Conservation (phyloP, 2,113 vertebrate genomes). For the Onychorhynchus coronatus region DNA sequence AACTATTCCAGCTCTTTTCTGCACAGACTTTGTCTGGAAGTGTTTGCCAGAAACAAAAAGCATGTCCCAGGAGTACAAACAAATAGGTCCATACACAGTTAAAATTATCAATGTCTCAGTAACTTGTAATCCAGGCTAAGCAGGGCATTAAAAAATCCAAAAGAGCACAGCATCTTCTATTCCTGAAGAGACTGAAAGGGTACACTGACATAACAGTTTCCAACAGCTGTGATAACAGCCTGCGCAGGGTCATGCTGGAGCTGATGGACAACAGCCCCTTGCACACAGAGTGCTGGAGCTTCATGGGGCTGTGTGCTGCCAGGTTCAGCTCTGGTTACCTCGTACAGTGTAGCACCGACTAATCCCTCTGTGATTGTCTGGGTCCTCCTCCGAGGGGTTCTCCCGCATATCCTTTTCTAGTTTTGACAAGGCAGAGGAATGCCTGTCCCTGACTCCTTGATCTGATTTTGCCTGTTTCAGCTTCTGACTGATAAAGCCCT, state of each 20-base stretch:
- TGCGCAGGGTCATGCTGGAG: background rate
- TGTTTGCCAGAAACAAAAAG: background rate
- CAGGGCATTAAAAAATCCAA: constrained; percentile 11
- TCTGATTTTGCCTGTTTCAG: background rate
- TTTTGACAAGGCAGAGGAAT: constrained; percentile 23
- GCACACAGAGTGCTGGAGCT: background rate
- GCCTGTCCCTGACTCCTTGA: background rate
- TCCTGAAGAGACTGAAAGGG: constrained; percentile 52
- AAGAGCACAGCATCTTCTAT: constrained; percentile 47
- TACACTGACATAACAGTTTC: constrained; percentile 67
- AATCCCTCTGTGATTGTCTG: background rate
- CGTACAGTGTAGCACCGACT: background rate
- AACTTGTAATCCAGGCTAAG: constrained; percentile 40
- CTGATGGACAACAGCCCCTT: constrained; percentile 60
- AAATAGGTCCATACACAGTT: background rate
- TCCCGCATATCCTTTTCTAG: constrained; percentile 32
- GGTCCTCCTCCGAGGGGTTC: background rate
- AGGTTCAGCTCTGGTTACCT: constrained; percentile 7
- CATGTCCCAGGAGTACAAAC: background rate
- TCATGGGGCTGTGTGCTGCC: background rate
- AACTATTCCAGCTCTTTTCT: background rate
- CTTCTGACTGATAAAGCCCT: background rate
- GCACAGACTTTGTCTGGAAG: background rate
- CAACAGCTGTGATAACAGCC: constrained; percentile 70
- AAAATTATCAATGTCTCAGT: constrained; percentile 18